Base-by-base conservation (phyloP, 1,140 invertebrate species). In the Camponotus pennsylvanicus region DNA sequence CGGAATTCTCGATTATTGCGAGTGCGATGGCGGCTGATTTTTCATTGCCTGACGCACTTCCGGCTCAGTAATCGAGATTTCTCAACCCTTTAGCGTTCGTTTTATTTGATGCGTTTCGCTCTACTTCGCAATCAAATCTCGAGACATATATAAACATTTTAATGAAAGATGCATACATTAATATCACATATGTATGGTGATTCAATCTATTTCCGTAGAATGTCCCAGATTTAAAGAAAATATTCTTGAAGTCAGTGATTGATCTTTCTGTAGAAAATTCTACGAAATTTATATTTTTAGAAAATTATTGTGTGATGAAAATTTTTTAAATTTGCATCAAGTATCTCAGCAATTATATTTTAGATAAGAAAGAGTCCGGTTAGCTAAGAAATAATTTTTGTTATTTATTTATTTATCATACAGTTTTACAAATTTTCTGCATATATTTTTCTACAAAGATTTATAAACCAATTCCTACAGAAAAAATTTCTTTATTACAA, bases 21-120 rank as follows among this genome's bases (percentile, higher is more conserved):
- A 82, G n/a, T 34, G 42, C 61, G 21, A 66, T 15, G n/a, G 27
- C 73, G 67, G n/a, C n/a, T n/a, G 27, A 83, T 83, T 83, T 61
- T 75, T 83, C 57, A 34, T 5, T 42, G 52, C 52, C 2, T 34
- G 18, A 37, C 13, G 27, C 9, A n/a, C 18, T 75, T 75, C 79
- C 69, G 55, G 40, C 2, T 55, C 49, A 32, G 18, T 32, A 55
- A 83, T 75, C 55, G 42, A 40, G 13, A 45, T 75, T 83, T 83
- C 18, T 18, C 21, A 61, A 61, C 37, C 27, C 7, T 49, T 73
- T 49, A n/a, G 63, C 11, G 13, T 27, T 5, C 15, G 11, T 63
- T 75, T 73, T 73, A 21, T 59, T 27, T 42, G 18, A 59, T 40
- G 27, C n/a, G 18, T 37, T 57, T 45, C 9, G 21, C 40, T 18